Evolutionary conservation across 2,888 invertebrate species (phyloP).

Genomic region (Morpho achilles): DNA sequence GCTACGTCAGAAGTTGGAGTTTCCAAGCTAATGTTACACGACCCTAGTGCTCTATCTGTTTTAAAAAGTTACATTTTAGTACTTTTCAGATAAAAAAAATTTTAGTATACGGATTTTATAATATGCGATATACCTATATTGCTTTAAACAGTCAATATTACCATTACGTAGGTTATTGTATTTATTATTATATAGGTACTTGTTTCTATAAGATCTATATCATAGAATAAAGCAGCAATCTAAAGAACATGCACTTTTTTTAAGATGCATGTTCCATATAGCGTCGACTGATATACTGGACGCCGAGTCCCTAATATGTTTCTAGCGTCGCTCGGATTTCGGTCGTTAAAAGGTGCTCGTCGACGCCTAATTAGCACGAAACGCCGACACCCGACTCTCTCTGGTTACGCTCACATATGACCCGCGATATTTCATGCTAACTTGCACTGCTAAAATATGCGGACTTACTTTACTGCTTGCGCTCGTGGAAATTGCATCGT

Average conservation of each 20-base stretch:
- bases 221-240: no score
- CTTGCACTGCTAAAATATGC: slow-evolving; percentile 25
- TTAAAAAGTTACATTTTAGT: no score
- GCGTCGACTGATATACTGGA: not conserved
- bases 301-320: slow-evolving; percentile 58
- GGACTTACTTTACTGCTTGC: slow-evolving; percentile 11
- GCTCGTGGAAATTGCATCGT: slow-evolving; percentile 1
- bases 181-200: no score
- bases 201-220: no score
- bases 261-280: not conserved
- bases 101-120: no score
- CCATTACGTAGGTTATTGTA: no score
- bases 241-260: not conserved
- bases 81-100: no score
- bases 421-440: slow-evolving; percentile 34
- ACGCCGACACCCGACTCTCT: slow-evolving; percentile 37
- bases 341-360: slow-evolving; percentile 72
- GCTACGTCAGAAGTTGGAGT: no score
- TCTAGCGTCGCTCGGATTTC: slow-evolving; percentile 54
- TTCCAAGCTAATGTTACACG: no score
- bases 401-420: slow-evolving; percentile 65
- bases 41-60: no score
- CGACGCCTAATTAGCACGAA: slow-evolving; percentile 67
- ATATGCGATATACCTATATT: no score
- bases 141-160: no score